phyloP scores from a whole-genome alignment of 37 sponge, comb jelly and placozoan genomes.

The Tethya wilhelma region DNA sequence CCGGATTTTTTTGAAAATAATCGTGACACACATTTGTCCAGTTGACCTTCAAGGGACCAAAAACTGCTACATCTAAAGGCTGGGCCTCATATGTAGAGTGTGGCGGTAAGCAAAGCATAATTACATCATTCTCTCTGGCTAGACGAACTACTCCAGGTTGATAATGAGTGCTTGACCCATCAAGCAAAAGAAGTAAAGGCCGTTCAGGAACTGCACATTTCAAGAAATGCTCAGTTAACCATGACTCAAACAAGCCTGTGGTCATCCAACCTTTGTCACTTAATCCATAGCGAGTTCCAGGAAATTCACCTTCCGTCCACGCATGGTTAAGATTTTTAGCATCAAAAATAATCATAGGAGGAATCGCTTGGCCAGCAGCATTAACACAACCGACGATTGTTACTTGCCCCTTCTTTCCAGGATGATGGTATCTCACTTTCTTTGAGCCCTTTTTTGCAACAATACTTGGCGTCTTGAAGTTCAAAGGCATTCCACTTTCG shows the following conservation, averaged over 20 bases:
- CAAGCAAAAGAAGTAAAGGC: conserved; percentile 58
- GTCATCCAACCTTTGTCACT: conserved; percentile 39
- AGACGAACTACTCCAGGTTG: conserved; percentile 37
- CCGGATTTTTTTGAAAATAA: conserved; percentile 9
- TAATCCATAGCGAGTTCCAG: conserved; percentile 30
- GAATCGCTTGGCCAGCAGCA: conserved; percentile 19
- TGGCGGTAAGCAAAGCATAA: conserved; percentile 65
- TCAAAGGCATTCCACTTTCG: conserved; percentile 59
- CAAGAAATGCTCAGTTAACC: conserved; percentile 54
- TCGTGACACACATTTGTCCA: conserved; percentile 52
- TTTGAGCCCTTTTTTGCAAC: conserved; percentile 32
- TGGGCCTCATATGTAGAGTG: conserved; percentile 59
- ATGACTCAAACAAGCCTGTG: conserved; percentile 45
- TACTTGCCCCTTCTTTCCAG: conserved; percentile 57
- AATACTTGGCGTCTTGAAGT: conserved; percentile 34
- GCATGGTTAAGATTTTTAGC: conserved; percentile 37
- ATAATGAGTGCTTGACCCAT: conserved; percentile 66
- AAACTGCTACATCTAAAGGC: conserved; percentile 58
- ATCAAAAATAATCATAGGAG: conserved; percentile 46
- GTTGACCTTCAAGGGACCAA: conserved; percentile 30
- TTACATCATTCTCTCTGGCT: conserved; percentile 36
- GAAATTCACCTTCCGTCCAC: conserved; percentile 48
- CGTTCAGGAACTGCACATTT: conserved; percentile 34
- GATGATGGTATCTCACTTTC: conserved; percentile 4
- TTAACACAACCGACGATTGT: conserved; percentile 53